Conservation (phyloP, 1,140 invertebrate species). For the Melipona quadrifasciata region DNA sequence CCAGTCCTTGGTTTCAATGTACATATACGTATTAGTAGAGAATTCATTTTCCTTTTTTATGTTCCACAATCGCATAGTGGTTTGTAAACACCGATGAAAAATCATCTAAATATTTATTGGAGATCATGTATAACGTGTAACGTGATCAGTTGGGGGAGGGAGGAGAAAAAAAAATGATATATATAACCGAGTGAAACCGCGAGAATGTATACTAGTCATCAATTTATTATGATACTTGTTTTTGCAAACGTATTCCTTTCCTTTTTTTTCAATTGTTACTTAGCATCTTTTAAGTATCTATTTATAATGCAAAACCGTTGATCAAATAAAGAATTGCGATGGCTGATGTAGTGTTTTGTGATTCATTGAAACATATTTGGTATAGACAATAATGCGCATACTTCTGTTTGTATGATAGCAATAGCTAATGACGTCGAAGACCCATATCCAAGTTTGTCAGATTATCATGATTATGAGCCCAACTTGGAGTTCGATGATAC, state of each 20-base stretch:
- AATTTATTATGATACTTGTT: constrained; percentile 37
- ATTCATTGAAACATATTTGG: constrained; percentile 31
- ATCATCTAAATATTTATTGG: constrained; percentile 23
- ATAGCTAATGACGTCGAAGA: constrained; percentile 87
- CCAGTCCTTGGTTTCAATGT: neutral
- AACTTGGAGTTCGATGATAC: constrained; percentile 98
- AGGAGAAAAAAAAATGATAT: constrained; percentile 2
- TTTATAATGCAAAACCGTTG: constrained; percentile 17
- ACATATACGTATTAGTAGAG: neutral
- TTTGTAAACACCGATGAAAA: constrained; percentile 39
- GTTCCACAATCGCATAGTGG: neutral
- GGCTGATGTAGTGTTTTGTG: neutral
- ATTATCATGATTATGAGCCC: constrained; percentile 96
- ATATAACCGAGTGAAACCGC: constrained; percentile 28
- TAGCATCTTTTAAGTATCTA: constrained; percentile 5
- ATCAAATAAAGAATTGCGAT: constrained; percentile 11
- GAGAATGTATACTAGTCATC: constrained; percentile 16
- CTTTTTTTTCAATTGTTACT: neutral
- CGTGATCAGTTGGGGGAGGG: neutral
- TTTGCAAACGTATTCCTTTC: constrained; percentile 3
- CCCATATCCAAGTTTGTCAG: constrained; percentile 93
- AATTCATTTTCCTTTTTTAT: neutral
- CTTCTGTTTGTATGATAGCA: constrained; percentile 60
- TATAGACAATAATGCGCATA: constrained; percentile 15
- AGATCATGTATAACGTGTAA: constrained; percentile 23